Conservation (phyloP, 2,113 vertebrate genomes). For the Eurypyga helias region DNA sequence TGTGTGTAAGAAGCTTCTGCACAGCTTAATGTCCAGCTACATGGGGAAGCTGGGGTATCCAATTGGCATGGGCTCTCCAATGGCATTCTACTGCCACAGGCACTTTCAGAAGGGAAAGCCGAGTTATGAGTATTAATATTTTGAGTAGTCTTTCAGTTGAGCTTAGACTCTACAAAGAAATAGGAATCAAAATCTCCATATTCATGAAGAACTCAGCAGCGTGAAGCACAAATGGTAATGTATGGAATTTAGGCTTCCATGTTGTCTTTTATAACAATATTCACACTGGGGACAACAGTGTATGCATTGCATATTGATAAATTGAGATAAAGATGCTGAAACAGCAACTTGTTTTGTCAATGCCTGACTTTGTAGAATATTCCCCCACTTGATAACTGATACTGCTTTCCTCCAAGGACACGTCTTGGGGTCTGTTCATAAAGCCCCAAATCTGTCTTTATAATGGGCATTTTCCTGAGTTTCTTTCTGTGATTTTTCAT, state of each 20-base stretch:
- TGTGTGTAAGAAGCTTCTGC: background rate
- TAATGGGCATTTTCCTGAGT: background rate
- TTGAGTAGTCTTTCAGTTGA: background rate
- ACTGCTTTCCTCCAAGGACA: background rate
- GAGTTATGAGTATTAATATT: background rate
- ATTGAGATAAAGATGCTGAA: background rate
- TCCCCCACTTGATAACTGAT: background rate
- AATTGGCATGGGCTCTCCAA: background rate
- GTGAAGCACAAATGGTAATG: background rate
- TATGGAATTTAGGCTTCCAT: background rate
- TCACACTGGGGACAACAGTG: background rate
- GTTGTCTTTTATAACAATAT: accelerated
- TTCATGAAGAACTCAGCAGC: background rate
- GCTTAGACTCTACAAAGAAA: background rate
- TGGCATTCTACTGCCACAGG: background rate
- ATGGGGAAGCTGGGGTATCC: background rate
- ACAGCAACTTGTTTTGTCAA: background rate
- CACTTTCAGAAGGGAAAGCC: background rate
- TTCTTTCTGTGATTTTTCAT: background rate
- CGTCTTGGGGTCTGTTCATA: background rate
- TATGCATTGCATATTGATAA: background rate
- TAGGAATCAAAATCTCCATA: background rate
- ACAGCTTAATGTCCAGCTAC: background rate
- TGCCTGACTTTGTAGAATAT: background rate
- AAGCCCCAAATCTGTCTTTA: background rate